Conservation (phyloP, 2,797 vertebrate species). For the Molossus molossus region DNA sequence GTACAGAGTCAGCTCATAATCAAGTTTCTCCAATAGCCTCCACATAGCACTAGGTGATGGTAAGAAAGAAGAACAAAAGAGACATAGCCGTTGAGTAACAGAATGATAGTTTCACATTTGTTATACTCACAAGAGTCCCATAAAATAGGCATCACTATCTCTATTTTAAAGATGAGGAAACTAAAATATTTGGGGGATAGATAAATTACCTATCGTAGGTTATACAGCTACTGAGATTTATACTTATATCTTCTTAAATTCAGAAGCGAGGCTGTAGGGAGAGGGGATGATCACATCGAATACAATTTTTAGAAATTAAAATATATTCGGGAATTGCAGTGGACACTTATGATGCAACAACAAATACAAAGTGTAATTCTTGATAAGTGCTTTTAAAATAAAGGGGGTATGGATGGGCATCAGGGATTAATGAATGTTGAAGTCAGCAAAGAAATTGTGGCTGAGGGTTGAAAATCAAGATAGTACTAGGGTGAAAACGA, state of each 20-base stretch:
- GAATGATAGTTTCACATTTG: neutral
- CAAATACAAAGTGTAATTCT: neutral
- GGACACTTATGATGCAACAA: neutral
- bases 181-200: neutral
- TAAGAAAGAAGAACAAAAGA: neutral
- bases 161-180: neutral
- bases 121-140: neutral
- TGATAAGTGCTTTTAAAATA: neutral
- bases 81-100: neutral
- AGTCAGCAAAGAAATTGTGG: neutral
- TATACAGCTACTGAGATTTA: neutral
- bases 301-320: neutral
- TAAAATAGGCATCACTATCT: neutral
- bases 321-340: neutral
- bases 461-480: conserved; percentile 9
- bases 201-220: neutral
- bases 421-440: neutral
- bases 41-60: neutral
- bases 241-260: neutral
- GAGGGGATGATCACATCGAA: neutral
- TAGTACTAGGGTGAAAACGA: neutral
- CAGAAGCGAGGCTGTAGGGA: neutral
- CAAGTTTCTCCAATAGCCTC: neutral
- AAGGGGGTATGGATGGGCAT: accelerated
- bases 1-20: neutral